These are phyloP conservation scores for Taenioides sp. DNA, from an alignment of 2,797 vertebrate genomes.

Conservation along the genomic window DNA sequence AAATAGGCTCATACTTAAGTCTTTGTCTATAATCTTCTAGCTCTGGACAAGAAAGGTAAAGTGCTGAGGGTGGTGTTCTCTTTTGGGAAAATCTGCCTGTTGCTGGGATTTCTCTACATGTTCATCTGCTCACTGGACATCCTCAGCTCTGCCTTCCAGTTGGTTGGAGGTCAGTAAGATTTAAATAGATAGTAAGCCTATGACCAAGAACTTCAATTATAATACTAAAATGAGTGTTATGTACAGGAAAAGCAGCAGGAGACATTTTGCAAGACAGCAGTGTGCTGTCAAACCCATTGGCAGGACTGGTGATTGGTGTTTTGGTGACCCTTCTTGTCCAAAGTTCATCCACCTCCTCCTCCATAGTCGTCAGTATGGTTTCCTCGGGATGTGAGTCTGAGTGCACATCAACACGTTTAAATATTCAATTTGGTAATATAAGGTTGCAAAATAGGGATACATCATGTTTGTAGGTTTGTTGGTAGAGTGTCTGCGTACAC, in stretches of 20 bases:
- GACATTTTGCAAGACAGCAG: slow-evolving; percentile 90
- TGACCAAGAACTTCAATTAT: no score
- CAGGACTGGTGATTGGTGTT: slow-evolving; percentile 91
- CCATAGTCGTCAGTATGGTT: slow-evolving; percentile 98
- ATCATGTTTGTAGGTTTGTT: no score
- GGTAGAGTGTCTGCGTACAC: no score
- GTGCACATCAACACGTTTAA: background rate
- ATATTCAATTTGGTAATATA: background rate
- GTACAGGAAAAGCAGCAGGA: slow-evolving; percentile 88
- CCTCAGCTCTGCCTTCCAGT: slow-evolving; percentile 94
- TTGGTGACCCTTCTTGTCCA: slow-evolving; percentile 94
- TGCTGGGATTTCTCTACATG: slow-evolving; percentile 88
- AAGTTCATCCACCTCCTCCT: slow-evolving; percentile 95
- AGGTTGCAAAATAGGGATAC: background rate
- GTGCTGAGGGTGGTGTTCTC: slow-evolving; percentile 76
- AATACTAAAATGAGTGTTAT: background rate
- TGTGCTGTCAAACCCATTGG: slow-evolving; percentile 89
- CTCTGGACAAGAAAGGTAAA: slow-evolving; percentile 82
- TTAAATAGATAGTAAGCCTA: background rate
- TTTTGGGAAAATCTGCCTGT: slow-evolving; percentile 76
- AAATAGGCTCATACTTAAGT: background rate
- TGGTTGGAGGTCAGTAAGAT: slow-evolving; percentile 87
- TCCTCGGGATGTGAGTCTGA: slow-evolving; percentile 88
- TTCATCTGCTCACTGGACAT: slow-evolving; percentile 95
- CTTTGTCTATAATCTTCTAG: slow-evolving; percentile 62